Conservation (phyloP, 1,140 invertebrate genomes). For the Harpegnathos saltator region DNA sequence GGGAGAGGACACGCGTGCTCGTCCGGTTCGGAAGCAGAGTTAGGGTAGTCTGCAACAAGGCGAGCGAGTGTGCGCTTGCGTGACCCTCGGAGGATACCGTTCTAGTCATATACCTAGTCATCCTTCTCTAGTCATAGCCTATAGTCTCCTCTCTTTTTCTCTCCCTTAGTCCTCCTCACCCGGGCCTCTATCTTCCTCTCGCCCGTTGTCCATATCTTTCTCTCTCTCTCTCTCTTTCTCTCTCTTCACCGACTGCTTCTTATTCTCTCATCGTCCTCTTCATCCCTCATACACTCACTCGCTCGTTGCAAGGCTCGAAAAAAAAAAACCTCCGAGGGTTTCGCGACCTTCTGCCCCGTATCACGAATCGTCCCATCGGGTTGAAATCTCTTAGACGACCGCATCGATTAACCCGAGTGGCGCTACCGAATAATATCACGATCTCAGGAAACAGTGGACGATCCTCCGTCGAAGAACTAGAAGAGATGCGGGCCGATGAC, state of each 20-base stretch:
- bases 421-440: too few species aligned
- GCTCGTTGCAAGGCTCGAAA: conserved; percentile 20
- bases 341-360: conserved; percentile 43
- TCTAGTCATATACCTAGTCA: too few species aligned
- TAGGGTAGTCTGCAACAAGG: conserved; percentile 80
- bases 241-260: background rate
- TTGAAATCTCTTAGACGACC: conserved; percentile 59
- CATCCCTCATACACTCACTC: conserved; percentile 27
- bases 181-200: conserved; percentile 8
- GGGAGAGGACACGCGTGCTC: conserved; percentile 59
- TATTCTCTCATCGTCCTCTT: background rate
- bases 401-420: conserved; percentile 13
- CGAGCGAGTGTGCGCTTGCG: conserved; percentile 83
- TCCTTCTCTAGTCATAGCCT: background rate
- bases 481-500: background rate
- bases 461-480: background rate
- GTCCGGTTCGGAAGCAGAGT: conserved; percentile 44
- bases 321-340: conserved; percentile 66
- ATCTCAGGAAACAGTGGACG: background rate
- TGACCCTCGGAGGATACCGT: conserved; percentile 72
- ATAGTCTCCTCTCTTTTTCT: conserved; percentile 40
- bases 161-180: conserved; percentile 22
- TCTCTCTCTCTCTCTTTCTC: conserved; percentile 4
- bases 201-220: background rate
- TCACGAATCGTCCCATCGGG: conserved; percentile 49